Percentiles rank a stretch among this genome's conserved stretches.
Evolutionary conservation across 2,797 vertebrate species (phyloP).

Genomic region (Leucoraja ocellata): DNA sequence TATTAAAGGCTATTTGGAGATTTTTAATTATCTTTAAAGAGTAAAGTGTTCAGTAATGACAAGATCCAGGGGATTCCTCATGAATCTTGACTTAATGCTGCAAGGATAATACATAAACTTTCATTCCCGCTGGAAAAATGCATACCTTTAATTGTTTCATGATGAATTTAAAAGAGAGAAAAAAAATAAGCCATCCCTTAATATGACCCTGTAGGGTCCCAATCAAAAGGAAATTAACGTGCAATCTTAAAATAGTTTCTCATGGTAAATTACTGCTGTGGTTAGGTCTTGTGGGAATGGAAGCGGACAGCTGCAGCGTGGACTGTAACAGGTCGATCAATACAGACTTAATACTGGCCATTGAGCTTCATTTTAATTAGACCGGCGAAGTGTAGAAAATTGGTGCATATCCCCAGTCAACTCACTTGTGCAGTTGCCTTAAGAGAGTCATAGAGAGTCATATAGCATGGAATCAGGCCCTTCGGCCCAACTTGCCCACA

Average conservation of each 20-base stretch:
- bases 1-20: neutral
- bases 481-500: too few relatives aligned
- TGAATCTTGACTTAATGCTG: slow-evolving; percentile 40
- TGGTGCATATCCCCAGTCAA: too few relatives aligned
- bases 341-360: neutral
- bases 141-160: slow-evolving; percentile 45
- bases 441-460: too few relatives aligned
- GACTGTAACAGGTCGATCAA: neutral
- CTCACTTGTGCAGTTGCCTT: neutral
- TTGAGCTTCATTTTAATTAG: neutral
- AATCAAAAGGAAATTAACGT: neutral
- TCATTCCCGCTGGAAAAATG: slow-evolving; percentile 48
- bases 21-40: neutral
- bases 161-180: slow-evolving; percentile 43
- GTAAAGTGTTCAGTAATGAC: neutral
- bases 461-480: too few relatives aligned
- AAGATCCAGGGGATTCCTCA: neutral
- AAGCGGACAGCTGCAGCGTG: neutral
- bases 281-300: neutral
- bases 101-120: slow-evolving; percentile 44
- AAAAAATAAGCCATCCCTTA: slow-evolving; percentile 41
- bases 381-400: neutral
- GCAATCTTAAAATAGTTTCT: neutral
- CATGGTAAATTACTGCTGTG: neutral
- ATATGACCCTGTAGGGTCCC: slow-evolving; percentile 11